These are phyloP conservation scores for Zygothrica quintamaculata DNA, from an alignment of 2,888 invertebrate genomes.

Conservation along the genomic window DNA sequence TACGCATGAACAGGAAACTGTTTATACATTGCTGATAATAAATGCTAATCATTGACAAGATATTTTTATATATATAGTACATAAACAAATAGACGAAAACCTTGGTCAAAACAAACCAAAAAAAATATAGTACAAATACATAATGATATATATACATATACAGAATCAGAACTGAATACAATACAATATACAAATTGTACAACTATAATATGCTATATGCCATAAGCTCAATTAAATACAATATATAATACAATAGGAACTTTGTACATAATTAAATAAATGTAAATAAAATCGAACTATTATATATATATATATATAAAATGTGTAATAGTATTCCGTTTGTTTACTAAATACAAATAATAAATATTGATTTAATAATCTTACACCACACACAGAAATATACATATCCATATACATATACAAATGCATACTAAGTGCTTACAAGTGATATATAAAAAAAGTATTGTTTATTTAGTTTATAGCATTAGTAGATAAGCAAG, in stretches of 20 bases:
- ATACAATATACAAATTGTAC: conserved; percentile 14
- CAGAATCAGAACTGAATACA: conserved; percentile 13
- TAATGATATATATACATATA: not conserved
- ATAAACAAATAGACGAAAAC: conserved; percentile 6
- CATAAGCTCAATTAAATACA: conserved; percentile 37
- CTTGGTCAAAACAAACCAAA: conserved; percentile 23
- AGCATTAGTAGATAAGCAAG: conserved; percentile 61
- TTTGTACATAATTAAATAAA: conserved; percentile 56
- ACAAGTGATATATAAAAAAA: too few species aligned
- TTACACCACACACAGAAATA: conserved; percentile 68
- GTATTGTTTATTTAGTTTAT: conserved; percentile 11
- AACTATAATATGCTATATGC: conserved; percentile 36
- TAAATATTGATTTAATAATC: conserved; percentile 39
- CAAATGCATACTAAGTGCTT: conserved; percentile 22
- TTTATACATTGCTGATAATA: conserved; percentile 5
- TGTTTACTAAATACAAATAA: conserved; percentile 17
- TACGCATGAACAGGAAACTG: conserved; percentile 7
- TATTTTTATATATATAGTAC: conserved; percentile 19
- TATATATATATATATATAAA: conserved; percentile 18
- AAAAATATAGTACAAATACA: conserved; percentile 1
- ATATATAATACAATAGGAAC: conserved; percentile 33
- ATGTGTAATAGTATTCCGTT: conserved; percentile 15
- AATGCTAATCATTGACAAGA: conserved; percentile 5
- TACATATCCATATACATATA: too few species aligned
- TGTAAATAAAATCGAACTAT: conserved; percentile 19